Evolutionary conservation across 1,140 invertebrate genomes (phyloP), one percentile per base, ranked within the genome.

Genomic region (Aphelenchoides fujianensis): DNA sequence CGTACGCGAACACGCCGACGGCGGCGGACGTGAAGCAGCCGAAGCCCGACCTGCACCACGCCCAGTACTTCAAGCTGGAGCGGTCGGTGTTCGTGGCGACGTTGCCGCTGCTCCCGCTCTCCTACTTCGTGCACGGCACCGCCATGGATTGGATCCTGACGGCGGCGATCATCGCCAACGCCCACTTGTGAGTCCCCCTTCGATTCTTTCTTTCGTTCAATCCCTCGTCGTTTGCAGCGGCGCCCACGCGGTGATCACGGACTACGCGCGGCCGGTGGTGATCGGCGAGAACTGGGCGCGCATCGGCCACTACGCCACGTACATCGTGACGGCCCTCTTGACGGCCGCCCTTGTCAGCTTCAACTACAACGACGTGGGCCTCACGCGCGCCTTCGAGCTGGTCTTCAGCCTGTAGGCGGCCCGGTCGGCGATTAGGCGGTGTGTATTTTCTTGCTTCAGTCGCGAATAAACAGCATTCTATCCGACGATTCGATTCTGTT

Each of bases 291-390:
- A 52, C 12, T 59, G 72, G n/a, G 83, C 83, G 3, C 74, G 63
- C 35, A 63, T 76, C 32, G 77, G 78, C 12, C 70, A 72, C 16
- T n/a, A 37, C 0, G 27, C 62, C 7, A 59, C 69, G 2, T 84
- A 82, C 41, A 0, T 83, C 16, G 32, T 77, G 28, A 71, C 82
- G 3, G 71, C 57, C 28, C 34, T 80, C 35, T 71, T 84, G 54
- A 69, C 82, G n/a, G 78, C 71, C 52, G 81, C 68, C 28, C 74
- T 83, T 1, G 62, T 83, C 34, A 72, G 78, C 70, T 83, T 84
- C 75, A 84, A 83, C 62, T 78, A 78, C 75, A 84, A 84, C 70
- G 83, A 85, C 62, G 82, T 85, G 48, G 82, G 82, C 62, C 68
- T 83, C 35, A 83, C 83, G 32, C 70, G 73, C 28, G 83, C 82